Percentiles rank a stretch among this genome's conserved stretches.
These are phyloP conservation scores for Halichondria panicea DNA, from an alignment of 37 sponge, comb jelly and placozoan species.

Conservation along the genomic window DNA sequence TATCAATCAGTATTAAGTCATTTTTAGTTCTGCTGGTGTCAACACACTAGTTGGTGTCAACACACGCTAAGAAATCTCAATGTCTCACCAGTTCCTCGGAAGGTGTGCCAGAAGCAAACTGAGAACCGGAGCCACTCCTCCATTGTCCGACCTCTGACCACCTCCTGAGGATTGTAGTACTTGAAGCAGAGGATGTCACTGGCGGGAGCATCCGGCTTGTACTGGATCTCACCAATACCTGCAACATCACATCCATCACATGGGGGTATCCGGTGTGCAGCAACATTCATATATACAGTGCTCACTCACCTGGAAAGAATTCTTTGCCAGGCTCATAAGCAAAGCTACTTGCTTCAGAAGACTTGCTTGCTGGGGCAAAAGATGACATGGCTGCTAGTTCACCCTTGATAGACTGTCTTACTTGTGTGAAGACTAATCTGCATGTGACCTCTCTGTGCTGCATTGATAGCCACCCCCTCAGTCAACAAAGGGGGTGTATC, in stretches of 20 bases:
- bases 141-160: constrained; percentile 58
- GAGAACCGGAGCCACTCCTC: constrained; percentile 78
- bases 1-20: not conserved
- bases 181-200: constrained; percentile 50
- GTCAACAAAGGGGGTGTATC: no score
- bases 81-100: constrained; percentile 67
- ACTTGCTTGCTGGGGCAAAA: constrained; percentile 63
- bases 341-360: not conserved
- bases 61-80: no score
- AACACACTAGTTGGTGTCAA: no score
- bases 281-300: no score
- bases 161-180: constrained; percentile 61
- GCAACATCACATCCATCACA: not conserved
- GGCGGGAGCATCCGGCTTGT: constrained; percentile 43
- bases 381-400: no score
- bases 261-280: not conserved
- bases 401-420: no score
- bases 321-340: constrained; percentile 9
- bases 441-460: no score
- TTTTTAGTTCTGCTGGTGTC: no score
- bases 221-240: constrained; percentile 47
- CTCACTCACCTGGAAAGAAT: constrained; percentile 65
- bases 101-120: constrained; percentile 82
- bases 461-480: no score
- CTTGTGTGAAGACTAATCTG: no score